A percentile compares a stretch with the other conserved stretches of the same genome.
phyloP scores from a whole-genome alignment of 2,797 vertebrate genomes.

The Mus spretus region DNA sequence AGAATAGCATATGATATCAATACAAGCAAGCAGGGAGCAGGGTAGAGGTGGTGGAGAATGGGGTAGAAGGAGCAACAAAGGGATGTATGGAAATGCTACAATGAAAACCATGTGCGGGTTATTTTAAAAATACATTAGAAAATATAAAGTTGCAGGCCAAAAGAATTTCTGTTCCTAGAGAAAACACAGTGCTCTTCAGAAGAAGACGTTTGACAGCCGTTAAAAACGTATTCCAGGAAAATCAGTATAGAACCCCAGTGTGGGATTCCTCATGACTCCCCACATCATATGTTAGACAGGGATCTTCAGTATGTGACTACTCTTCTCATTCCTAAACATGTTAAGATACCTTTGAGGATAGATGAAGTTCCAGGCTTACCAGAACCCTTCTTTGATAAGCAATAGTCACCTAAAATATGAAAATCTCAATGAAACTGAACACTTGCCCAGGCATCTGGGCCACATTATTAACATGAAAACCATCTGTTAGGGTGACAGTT shows the following conservation, averaged over 20 bases:
- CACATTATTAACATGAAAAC: conserved; percentile 44
- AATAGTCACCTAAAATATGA: background rate
- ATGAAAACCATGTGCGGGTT: background rate
- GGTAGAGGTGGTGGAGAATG: background rate
- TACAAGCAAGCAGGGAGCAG: background rate
- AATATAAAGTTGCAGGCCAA: background rate
- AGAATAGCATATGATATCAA: background rate
- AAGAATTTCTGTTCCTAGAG: conserved; percentile 43
- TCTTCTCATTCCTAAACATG: background rate
- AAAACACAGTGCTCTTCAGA: background rate
- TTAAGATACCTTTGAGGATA: background rate
- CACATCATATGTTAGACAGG: background rate
- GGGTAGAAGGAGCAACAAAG: background rate
- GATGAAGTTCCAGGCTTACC: background rate
- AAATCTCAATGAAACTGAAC: conserved; percentile 36
- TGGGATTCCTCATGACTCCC: background rate
- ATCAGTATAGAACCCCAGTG: conserved; percentile 32
- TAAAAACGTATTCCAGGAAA: background rate
- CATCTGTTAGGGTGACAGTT: background rate
- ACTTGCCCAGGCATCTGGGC: background rate
- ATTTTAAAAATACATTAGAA: background rate
- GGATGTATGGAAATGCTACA: background rate
- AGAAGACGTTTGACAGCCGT: background rate
- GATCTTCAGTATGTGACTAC: background rate
- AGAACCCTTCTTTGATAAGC: background rate